Evolutionary conservation across 1,140 invertebrate genomes (phyloP).

Genomic region (Sycophila sp.): DNA sequence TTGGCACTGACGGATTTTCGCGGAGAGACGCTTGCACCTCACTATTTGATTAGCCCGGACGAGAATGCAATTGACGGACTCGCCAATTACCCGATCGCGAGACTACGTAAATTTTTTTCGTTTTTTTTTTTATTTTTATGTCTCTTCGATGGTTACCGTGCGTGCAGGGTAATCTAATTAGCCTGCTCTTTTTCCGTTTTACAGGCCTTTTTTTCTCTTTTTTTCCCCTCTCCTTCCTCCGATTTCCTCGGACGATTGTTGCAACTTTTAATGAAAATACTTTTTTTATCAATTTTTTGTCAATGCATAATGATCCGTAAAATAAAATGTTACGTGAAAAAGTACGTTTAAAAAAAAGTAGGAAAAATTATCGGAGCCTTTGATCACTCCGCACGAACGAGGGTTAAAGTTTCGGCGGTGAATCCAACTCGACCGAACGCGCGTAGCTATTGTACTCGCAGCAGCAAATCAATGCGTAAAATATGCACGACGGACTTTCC

Average conservation of each 20-base stretch:
- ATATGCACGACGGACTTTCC: slow-evolving; percentile 24
- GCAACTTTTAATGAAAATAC: no score
- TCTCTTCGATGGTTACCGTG: background rate
- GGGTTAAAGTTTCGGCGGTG: background rate
- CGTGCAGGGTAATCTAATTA: background rate
- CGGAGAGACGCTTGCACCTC: background rate
- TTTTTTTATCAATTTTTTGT: no score
- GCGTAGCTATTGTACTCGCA: background rate
- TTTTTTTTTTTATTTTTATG: background rate
- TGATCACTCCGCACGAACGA: no score
- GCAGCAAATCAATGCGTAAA: slow-evolving; percentile 16
- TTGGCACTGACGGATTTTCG: slow-evolving; percentile 1
- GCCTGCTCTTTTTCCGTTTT: background rate
- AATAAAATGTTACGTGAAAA: no score
- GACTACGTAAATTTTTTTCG: background rate
- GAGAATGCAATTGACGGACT: slow-evolving; percentile 20
- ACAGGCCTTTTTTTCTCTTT: no score
- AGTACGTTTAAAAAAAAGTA: no score
- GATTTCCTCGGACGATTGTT: no score
- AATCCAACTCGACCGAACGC: background rate
- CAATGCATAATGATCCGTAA: no score
- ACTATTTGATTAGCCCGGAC: slow-evolving; percentile 23
- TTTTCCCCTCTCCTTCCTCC: background rate
- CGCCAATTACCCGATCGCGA: slow-evolving; percentile 8
- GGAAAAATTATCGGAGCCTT: no score